Percentiles rank a stretch among this genome's conserved stretches.
Conservation (phyloP, 23 tunicate species). For the Styela plicata region DNA sequence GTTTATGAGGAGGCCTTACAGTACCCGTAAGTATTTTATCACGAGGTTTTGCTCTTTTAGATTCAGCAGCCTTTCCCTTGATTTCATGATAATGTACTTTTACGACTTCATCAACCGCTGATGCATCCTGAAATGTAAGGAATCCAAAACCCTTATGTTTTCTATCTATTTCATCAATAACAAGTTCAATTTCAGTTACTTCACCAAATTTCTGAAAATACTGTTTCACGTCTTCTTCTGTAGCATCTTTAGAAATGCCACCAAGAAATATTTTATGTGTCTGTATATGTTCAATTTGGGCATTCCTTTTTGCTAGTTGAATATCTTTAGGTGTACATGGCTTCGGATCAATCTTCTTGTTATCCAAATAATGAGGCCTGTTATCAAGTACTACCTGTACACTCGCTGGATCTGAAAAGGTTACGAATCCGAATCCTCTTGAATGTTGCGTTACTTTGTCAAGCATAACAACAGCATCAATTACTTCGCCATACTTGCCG, state of each 20-base stretch:
- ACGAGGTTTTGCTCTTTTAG: not conserved
- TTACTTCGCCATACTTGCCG: constrained; percentile 4
- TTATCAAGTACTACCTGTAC: not conserved
- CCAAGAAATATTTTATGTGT: not conserved
- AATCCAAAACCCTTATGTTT: not conserved
- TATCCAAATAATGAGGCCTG: not conserved
- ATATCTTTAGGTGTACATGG: not conserved
- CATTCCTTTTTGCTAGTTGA: not conserved
- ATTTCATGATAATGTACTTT: not conserved
- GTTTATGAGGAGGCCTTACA: not conserved
- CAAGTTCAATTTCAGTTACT: not conserved
- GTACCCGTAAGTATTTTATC: not conserved
- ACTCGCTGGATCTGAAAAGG: not conserved
- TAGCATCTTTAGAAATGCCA: not conserved
- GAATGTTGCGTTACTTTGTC: not conserved
- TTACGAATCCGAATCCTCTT: not conserved
- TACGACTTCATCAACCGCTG: not conserved
- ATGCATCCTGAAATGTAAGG: not conserved
- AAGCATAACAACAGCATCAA: not conserved
- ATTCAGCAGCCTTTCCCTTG: not conserved
- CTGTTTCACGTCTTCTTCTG: not conserved
- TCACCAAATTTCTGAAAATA: not conserved
- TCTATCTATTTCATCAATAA: not conserved
- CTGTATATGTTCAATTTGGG: not conserved
- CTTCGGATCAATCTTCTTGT: not conserved